Evolutionary conservation across 2,797 vertebrate genomes (phyloP), one percentile per base, ranked within the genome.

Genomic region (Propithecus perrieri): DNA sequence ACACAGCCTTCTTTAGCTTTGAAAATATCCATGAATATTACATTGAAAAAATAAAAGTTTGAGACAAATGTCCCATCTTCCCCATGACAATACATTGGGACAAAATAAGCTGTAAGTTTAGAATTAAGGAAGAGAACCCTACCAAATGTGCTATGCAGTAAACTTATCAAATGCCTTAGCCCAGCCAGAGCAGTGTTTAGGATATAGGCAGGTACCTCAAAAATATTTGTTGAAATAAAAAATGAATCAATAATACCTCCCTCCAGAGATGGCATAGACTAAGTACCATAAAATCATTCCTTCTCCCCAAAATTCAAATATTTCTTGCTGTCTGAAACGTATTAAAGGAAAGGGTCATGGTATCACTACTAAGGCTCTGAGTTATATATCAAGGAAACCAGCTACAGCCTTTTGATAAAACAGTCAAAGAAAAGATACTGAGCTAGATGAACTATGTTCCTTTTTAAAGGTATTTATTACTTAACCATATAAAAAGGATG

Each of bases 201-300:
- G 30, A 35, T 81, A 84, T 3, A 75, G 3, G 4, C 4, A 89
- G 43, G 28, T 67, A 69, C 6, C 80, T 53, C 14, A 55, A 57
- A 92, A 46, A 87, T 85, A 83, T 78, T 85, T 85, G 67, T 74
- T 74, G 63, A 89, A 92, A 78, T 72, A 48, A 84, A 72, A 33
- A 85, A 71, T 57, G 41, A 84, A 84, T 83, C n/a, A 67, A 15
- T 81, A 90, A 84, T 72, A 12, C 46, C 30, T 91, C 65, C 43
- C 26, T 92, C 46, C 41, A 80, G 30, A 76, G 7, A 5, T 71
- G 13, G 20, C 33, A 90, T 12, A 46, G 15, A 81, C 38, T 93
- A 50, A 85, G 86, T 83, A 80, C 20, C 61, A 4, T 94, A 89
- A 95, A 75, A 65, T 86, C 9, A 30, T 86, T 63, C 22, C 22